phyloP scores from a whole-genome alignment of 1,140 invertebrate genomes.

The Oreohelix idahoensis region DNA sequence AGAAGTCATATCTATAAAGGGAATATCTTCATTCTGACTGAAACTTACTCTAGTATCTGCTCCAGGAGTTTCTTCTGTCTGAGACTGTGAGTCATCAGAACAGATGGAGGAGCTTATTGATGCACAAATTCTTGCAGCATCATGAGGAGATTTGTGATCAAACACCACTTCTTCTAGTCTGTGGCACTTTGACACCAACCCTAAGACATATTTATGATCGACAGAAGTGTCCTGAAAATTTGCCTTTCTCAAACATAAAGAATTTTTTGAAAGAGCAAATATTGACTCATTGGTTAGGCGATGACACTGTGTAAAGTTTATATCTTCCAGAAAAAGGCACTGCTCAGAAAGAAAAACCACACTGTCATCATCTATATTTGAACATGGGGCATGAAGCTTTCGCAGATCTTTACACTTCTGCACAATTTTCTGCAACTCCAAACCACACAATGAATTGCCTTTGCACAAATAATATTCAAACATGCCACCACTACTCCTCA shows the following conservation, averaged over 20 bases:
- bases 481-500: background rate
- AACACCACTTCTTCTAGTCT: constrained; percentile 29
- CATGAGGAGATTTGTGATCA: constrained; percentile 5
- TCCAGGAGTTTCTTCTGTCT: background rate
- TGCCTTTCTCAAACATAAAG: constrained; percentile 6
- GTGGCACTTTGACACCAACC: constrained; percentile 15
- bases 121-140: background rate
- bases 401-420: constrained; percentile 16
- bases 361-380: constrained; percentile 36
- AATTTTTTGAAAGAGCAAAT: constrained; percentile 21
- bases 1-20: constrained; percentile 25
- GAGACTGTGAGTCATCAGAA: background rate
- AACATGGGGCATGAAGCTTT: constrained; percentile 35
- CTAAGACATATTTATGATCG: constrained; percentile 4
- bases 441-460: constrained; percentile 32
- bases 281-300: constrained; percentile 17
- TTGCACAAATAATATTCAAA: constrained; percentile 17
- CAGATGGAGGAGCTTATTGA: background rate
- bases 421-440: constrained; percentile 25
- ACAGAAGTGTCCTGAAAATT: constrained; percentile 1
- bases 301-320: constrained; percentile 34
- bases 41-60: background rate
- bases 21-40: constrained; percentile 23
- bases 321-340: constrained; percentile 31
- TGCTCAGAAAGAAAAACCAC: constrained; percentile 21